phyloP scores from a whole-genome alignment of 2,888 invertebrate species.

The Ophioninae sp. region DNA sequence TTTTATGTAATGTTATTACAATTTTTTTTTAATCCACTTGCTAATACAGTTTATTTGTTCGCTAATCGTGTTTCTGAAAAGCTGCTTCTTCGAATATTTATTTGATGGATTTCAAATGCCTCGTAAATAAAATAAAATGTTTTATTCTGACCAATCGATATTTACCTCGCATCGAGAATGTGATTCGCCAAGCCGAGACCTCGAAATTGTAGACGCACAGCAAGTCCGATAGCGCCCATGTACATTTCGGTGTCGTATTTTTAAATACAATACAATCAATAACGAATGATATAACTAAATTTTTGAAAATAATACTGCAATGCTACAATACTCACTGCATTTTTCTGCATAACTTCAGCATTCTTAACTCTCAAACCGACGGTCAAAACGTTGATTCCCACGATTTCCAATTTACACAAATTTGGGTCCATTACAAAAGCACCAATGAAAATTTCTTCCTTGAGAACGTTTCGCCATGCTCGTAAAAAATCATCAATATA shows the following conservation, averaged over 20 bases:
- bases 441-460: constrained; percentile 27
- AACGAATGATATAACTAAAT: no score
- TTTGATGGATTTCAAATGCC: not conserved
- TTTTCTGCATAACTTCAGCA: constrained; percentile 3
- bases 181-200: constrained; percentile 31
- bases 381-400: constrained; percentile 32
- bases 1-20: constrained; percentile 45
- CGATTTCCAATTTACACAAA: constrained; percentile 8
- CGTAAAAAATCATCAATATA: constrained; percentile 26
- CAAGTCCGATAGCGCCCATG: constrained; percentile 29
- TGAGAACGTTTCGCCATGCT: constrained; percentile 31
- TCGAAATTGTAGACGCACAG: constrained; percentile 32
- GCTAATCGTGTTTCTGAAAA: not conserved
- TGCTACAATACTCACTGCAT: constrained; percentile 13
- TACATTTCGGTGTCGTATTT: constrained; percentile 35
- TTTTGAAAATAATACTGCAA: no score
- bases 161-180: constrained; percentile 44
- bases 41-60: not conserved
- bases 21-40: no score
- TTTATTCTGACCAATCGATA: not conserved
- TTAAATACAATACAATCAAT: not conserved
- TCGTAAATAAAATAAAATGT: not conserved
- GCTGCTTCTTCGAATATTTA: not conserved
- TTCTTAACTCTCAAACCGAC: constrained; percentile 5
- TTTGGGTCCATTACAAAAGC: constrained; percentile 9